Evolutionary conservation across 2,888 invertebrate species (phyloP), one percentile per base, ranked within the genome.

Genomic region (Lampropteryx suffumata): DNA sequence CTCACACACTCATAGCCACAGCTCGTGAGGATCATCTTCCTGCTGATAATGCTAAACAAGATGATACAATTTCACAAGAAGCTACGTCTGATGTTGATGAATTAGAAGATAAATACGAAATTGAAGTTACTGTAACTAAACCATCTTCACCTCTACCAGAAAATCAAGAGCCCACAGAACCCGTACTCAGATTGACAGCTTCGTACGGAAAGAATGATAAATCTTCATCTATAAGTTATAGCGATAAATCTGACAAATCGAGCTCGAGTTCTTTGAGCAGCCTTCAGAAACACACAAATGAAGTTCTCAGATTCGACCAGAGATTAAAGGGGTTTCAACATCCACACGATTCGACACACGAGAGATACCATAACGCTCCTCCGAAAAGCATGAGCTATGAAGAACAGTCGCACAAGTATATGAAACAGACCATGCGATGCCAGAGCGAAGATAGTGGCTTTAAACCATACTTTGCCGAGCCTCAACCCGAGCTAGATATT

Each of bases 1-100:
- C 95, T 65, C 94, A 95, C 48, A 95, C 95, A 0, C 89, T 95
- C 6, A 92, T 95, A 34, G 93, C 93, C 8, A 93, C 94, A 27
- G 84, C 91, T 9, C 90, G 91, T 51, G 84, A 90, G 75, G 84
- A 88, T 71, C 74, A 83, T 71, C 68, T 71, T 14, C 79, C 91
- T 64, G 46, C 83, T 65, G 81, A 91, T 69, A 72, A 71, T 61
- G 84, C 86, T 28, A 91, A 89, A 51, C 85, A 85, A 9, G 89
- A 88, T 50, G 84, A 90, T 52, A 91, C 91, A 41, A 82, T 90
- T 7, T 71, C 87, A 11, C 91, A 85, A 65, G 91, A 91, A 36
- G 54, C 65, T 8, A 53, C 64, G n/a, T 57, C 63, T 17, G 51
- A 61, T n/a, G 47, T 21, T 10, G 59, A 59, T 9, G 63, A 66